Evolutionary conservation across 2,888 invertebrate genomes (phyloP), one percentile per base, ranked within the genome.

Genomic region (Calameuta filiformis): DNA sequence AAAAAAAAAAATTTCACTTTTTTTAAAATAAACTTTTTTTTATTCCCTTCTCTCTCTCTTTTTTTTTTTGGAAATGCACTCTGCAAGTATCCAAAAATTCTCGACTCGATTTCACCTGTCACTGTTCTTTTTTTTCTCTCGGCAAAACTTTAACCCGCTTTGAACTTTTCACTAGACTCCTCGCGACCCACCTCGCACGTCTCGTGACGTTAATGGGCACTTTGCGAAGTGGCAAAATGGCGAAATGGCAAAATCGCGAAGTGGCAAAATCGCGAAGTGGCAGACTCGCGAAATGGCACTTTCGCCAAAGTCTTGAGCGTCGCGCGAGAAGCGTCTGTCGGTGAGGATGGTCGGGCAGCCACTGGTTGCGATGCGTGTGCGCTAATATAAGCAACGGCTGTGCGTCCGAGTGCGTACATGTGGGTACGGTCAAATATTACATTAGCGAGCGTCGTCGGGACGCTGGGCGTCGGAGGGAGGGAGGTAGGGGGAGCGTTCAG

Each of bases 281-380:
- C 37, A 73, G 75, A 73, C 79, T 78, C 40, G 73, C 69, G 73
- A 69, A 33, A n/a, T 6, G 40, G 76, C 75, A 68, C 73, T 76
- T 78, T 76, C 76, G 78, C 79, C 73, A 77, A 80, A 79, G 78
- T 75, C 77, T 71, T 75, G 69, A 77, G 69, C 79, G 76, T 76
- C 75, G 73, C 73, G 71, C 73, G 75, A 79, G 81, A 81, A 76
- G 83, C 86, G 86, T 88, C 87, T 86, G 87, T 84, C 86, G 85
- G 85, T 85, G 85, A 87, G 86, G 84, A 88, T 89, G 87, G 87
- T 87, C 85, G 86, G 86, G 85, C 87, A 82, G 85, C 82, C 85
- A 90, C 89, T 89, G 89, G 87, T 87, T 86, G 87, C 84, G 85
- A 85, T 84, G 85, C 84, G 82, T 81, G 83, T 82, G 79, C 79